These are phyloP conservation scores for Carposina sasakii DNA, from an alignment of 1,140 invertebrate genomes.

Conservation along the genomic window DNA sequence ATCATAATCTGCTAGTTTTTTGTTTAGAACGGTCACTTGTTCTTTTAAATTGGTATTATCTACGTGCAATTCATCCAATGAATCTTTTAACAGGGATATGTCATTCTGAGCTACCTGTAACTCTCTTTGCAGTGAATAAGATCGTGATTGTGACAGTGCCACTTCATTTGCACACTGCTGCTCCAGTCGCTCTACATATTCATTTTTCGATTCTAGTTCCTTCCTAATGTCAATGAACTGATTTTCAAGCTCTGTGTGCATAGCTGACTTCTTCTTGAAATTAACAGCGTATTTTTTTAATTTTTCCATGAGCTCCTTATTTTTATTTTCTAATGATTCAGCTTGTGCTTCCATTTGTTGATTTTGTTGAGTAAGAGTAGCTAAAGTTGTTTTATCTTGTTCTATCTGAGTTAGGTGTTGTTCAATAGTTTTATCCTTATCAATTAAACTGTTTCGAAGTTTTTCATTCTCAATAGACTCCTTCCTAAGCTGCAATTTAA, in stretches of 20 bases:
- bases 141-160: conserved; percentile 33
- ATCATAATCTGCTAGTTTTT: conserved; percentile 62
- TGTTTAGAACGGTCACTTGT: conserved; percentile 46
- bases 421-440: conserved; percentile 42
- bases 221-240: conserved; percentile 60
- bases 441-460: conserved; percentile 38
- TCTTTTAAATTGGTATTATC: conserved; percentile 47
- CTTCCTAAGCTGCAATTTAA: conserved; percentile 64
- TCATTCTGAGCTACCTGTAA: conserved; percentile 28
- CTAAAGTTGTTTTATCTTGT: conserved; percentile 40
- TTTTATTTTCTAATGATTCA: conserved; percentile 47
- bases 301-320: conserved; percentile 79
- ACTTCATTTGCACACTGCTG: conserved; percentile 39
- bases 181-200: conserved; percentile 44
- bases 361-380: conserved; percentile 35
- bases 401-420: conserved; percentile 48
- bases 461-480: conserved; percentile 69
- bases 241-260: conserved; percentile 78
- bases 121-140: conserved; percentile 38
- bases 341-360: conserved; percentile 41
- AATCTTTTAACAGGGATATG: conserved; percentile 33
- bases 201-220: conserved; percentile 50
- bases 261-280: conserved; percentile 79
- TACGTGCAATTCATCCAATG: conserved; percentile 37
- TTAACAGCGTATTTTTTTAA: conserved; percentile 84